A percentile compares a stretch with the other conserved stretches of the same genome.
These are phyloP conservation scores for Chlorops oryzae DNA, from an alignment of 1,140 invertebrate genomes.

Conservation along the genomic window DNA sequence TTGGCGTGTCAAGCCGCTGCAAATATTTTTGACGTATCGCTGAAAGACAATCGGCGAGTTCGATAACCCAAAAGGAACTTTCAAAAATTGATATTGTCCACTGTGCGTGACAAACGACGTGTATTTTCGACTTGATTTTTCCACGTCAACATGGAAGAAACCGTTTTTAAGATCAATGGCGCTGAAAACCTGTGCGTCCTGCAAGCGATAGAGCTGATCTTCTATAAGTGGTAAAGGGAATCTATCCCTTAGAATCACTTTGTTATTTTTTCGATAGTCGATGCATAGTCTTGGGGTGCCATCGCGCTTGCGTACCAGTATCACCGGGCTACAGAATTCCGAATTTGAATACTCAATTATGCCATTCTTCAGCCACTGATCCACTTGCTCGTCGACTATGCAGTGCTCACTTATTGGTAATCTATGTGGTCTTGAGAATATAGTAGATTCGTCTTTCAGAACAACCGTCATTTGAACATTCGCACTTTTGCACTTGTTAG, in stretches of 20 bases:
- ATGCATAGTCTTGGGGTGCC: no score
- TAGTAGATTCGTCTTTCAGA: slow-evolving; percentile 19
- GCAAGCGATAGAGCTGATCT: no score
- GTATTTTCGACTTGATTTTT: no score
- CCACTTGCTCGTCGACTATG: slow-evolving; percentile 28
- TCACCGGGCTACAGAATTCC: slow-evolving; percentile 47
- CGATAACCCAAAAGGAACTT: no score
- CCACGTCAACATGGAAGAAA: no score
- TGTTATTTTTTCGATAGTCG: no score
- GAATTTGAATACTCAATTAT: slow-evolving; percentile 31
- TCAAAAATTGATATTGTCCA: neutral
- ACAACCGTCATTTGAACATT: slow-evolving; percentile 14
- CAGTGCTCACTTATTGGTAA: slow-evolving; percentile 27
- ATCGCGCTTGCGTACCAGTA: slow-evolving; percentile 49
- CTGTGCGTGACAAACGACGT: no score
- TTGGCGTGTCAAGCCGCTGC: no score
- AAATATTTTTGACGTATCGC: no score
- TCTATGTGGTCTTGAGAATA: slow-evolving; percentile 27
- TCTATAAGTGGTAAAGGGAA: neutral
- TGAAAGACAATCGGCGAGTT: no score
- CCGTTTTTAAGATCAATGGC: no score
- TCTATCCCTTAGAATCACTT: neutral
- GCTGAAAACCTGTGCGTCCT: no score
- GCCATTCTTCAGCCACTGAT: slow-evolving; percentile 28
- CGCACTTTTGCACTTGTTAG: neutral